Evolutionary conservation across 2,113 vertebrate species (phyloP).

Genomic region (Heterocephalus glaber): DNA sequence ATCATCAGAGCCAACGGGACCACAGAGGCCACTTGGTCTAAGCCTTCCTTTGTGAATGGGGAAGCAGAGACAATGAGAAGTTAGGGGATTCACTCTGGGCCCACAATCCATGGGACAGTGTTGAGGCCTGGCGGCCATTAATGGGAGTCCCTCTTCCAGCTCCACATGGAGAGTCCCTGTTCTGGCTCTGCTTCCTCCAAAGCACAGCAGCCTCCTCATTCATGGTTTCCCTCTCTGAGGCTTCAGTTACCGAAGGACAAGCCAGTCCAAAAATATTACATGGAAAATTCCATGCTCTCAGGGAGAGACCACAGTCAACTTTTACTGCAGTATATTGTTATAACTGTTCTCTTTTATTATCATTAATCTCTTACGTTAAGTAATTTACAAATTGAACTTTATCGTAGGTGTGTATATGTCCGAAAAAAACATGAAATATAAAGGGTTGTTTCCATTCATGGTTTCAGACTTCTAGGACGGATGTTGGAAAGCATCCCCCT

Average conservation of each 20-base stretch:
- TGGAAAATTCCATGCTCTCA: too few relatives aligned
- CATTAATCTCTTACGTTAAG: neutral
- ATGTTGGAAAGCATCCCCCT: neutral
- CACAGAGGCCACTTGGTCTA: neutral
- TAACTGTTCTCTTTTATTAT: neutral
- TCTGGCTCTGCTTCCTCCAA: neutral
- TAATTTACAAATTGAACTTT: neutral
- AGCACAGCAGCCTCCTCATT: neutral
- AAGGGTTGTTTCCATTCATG: neutral
- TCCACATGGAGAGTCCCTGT: neutral
- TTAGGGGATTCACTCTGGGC: neutral
- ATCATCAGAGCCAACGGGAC: neutral
- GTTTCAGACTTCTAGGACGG: neutral
- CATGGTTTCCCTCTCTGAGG: neutral
- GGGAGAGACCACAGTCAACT: too few relatives aligned
- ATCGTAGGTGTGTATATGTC: neutral
- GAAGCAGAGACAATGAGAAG: neutral
- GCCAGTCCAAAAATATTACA: too few relatives aligned
- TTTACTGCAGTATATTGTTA: neutral
- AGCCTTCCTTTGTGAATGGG: neutral
- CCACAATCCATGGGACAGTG: neutral
- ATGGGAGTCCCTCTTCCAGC: too few relatives aligned
- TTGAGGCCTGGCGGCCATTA: too few relatives aligned
- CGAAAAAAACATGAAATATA: neutral
- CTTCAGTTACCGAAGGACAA: neutral